Evolutionary conservation across 2,888 invertebrate species (phyloP).

Genomic region (Gasteruption jaculator): DNA sequence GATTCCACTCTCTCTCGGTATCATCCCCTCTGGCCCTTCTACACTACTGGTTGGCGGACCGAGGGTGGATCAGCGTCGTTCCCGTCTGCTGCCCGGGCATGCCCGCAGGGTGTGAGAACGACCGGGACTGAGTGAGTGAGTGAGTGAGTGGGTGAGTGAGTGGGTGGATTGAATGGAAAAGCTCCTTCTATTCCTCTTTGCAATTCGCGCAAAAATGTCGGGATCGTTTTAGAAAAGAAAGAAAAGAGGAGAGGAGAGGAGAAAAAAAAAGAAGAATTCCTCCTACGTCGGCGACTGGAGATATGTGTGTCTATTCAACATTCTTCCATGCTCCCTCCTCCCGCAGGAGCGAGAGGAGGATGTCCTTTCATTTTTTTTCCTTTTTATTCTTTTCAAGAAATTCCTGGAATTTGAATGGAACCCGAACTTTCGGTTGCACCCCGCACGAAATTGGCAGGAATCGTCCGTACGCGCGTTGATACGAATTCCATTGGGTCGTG

Average conservation of each 20-base stretch:
- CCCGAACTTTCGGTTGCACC: too few species aligned
- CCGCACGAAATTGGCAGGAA: too few species aligned
- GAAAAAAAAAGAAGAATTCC: constrained; percentile 10
- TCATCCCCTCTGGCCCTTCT: constrained; percentile 18
- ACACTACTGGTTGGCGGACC: constrained; percentile 13
- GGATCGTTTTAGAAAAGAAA: constrained; percentile 22
- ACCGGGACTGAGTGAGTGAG: constrained; percentile 20
- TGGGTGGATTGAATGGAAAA: constrained; percentile 44
- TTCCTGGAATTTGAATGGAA: too few species aligned
- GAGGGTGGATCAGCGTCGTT: constrained; percentile 37
- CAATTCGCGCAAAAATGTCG: too few species aligned
- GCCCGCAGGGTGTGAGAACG: constrained; percentile 17
- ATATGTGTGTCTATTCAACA: too few species aligned
- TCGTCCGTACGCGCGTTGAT: too few species aligned
- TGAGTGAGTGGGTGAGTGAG: constrained; percentile 16
- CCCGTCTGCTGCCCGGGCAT: constrained; percentile 31
- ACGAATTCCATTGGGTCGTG: too few species aligned
- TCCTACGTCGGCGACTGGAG: too few species aligned
- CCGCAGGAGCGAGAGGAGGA: too few species aligned
- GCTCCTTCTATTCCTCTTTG: constrained; percentile 20
- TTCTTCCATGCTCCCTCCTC: too few species aligned
- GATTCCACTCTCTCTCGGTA: constrained; percentile 40
- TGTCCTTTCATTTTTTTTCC: too few species aligned
- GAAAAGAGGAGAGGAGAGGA: constrained; percentile 17
- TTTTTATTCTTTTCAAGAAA: constrained; percentile 5